Evolutionary conservation across 2,113 vertebrate species (phyloP).

Genomic region (Tychaedon coryphoeus): DNA sequence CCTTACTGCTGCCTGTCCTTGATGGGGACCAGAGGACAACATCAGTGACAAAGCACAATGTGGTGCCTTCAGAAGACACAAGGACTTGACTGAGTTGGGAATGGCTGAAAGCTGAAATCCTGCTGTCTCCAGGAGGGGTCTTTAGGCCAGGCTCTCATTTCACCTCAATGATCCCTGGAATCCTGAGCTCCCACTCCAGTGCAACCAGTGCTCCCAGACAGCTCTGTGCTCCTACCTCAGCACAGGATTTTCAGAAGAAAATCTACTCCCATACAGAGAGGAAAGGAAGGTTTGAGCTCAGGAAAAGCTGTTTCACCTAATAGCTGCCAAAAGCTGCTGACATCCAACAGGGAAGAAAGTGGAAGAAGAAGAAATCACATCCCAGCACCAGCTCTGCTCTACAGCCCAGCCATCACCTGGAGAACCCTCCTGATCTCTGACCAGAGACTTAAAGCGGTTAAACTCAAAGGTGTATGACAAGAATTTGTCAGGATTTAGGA

Average conservation of each 20-base stretch:
- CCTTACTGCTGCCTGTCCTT: neutral
- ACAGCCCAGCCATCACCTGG: neutral
- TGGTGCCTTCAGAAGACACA: neutral
- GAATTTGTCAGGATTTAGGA: neutral
- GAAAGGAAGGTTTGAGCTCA: neutral
- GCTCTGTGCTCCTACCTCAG: neutral
- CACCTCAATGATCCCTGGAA: neutral
- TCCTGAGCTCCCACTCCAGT: neutral
- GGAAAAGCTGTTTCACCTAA: neutral
- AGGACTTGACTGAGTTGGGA: neutral
- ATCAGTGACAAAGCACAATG: accelerated
- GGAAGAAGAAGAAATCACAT: neutral
- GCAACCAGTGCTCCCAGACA: neutral
- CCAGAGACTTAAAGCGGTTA: neutral
- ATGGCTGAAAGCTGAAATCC: neutral
- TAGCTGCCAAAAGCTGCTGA: neutral
- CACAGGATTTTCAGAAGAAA: neutral
- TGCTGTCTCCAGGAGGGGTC: neutral
- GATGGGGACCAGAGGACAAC: neutral
- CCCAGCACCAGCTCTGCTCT: neutral
- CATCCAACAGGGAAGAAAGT: neutral
- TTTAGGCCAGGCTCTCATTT: neutral
- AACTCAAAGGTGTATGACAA: neutral
- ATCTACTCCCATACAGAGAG: neutral
- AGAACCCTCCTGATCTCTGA: neutral